Conservation (phyloP, 2,888 invertebrate genomes). For the Noctuana brunneofusca region DNA sequence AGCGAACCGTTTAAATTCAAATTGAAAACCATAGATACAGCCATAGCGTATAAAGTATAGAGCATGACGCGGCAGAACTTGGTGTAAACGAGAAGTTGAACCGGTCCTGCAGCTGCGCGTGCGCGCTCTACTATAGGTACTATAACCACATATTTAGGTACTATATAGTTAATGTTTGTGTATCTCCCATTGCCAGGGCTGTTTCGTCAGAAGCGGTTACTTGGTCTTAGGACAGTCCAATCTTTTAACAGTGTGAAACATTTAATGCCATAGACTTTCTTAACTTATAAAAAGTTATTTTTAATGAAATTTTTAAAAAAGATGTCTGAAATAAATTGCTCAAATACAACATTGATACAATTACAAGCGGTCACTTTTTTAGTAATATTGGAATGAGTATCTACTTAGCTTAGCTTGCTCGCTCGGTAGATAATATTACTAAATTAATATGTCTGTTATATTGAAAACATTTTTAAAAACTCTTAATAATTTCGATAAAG, state of each 20-base stretch:
- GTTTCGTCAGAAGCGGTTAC: slow-evolving; percentile 19
- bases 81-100: slow-evolving; percentile 69
- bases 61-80: slow-evolving; percentile 55
- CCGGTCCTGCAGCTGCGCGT: slow-evolving; percentile 80
- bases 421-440: no score
- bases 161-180: slow-evolving; percentile 36
- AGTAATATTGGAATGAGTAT: no score
- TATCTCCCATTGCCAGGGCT: slow-evolving; percentile 37
- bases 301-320: no score
- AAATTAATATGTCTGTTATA: no score
- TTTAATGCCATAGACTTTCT: no score
- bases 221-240: slow-evolving; percentile 20
- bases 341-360: no score
- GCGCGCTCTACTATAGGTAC: slow-evolving; percentile 48
- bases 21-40: slow-evolving; percentile 30
- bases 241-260: not conserved
- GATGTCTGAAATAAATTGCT: no score
- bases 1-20: slow-evolving; percentile 29
- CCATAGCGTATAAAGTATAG: slow-evolving; percentile 37
- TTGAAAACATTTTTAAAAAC: no score
- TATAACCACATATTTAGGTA: slow-evolving; percentile 29
- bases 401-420: no score
- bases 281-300: no score
- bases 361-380: no score
- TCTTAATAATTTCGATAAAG: no score